These are phyloP conservation scores for Pissodes strobi DNA, from an alignment of 1,140 invertebrate species.

Conservation along the genomic window DNA sequence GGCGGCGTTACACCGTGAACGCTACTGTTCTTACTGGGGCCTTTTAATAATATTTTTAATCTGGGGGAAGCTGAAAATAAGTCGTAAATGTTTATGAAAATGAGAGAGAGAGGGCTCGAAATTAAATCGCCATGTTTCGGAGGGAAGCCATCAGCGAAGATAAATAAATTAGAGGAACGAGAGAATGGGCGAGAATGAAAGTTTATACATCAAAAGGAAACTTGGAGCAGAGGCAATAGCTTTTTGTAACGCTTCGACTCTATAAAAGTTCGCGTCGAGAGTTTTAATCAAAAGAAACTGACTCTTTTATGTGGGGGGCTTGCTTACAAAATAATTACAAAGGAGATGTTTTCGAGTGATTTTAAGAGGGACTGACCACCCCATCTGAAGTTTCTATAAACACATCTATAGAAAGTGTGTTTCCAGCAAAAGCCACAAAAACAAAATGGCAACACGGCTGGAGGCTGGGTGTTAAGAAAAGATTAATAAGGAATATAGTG, in stretches of 20 bases:
- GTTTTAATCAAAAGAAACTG: constrained; percentile 15
- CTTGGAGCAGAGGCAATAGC: constrained; percentile 1
- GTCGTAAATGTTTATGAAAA: constrained; percentile 26
- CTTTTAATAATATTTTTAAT: constrained; percentile 22
- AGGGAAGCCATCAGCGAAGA: constrained; percentile 11
- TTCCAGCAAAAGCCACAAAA: too few species aligned
- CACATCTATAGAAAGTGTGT: too few species aligned
- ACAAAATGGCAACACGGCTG: too few species aligned
- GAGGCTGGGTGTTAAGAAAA: too few species aligned
- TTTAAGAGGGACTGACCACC: too few species aligned
- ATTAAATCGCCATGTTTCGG: constrained; percentile 4
- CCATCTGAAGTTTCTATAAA: too few species aligned
- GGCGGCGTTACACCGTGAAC: neutral
- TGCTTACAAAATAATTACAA: too few species aligned
- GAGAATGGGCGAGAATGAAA: constrained; percentile 8
- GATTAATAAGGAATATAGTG: too few species aligned
- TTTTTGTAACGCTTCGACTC: constrained; percentile 10
- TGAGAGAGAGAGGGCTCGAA: constrained; percentile 10
- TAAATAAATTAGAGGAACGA: constrained; percentile 5
- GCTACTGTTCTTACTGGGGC: neutral
- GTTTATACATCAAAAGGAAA: constrained; percentile 17
- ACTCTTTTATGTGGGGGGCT: constrained; percentile 16
- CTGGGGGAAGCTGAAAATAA: constrained; percentile 10
- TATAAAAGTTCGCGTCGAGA: constrained; percentile 9
- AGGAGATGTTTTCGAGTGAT: too few species aligned